Evolutionary conservation across 53 echinoderm and acorn worm species (phyloP), one percentile per base, ranked within the genome.

Genomic region (Actinopyga echinites): DNA sequence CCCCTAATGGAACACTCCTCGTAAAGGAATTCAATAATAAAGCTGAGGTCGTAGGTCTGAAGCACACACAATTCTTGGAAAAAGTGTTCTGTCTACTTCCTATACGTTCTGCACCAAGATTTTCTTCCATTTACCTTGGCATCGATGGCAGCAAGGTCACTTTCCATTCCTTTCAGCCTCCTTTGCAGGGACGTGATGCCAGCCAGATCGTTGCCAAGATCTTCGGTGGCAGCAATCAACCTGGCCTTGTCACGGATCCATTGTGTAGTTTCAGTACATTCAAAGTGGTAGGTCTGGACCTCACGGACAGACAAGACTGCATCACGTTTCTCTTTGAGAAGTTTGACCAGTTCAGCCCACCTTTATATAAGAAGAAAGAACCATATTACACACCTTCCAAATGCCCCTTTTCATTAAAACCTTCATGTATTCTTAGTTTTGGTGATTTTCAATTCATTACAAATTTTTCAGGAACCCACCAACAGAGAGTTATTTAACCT

Each of bases 211-310:
- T 93, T 94, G 54, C 97, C 97, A 30, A 96, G 97, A 57, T 96
- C 97, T 62, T 96, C 90, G 21, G 97, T 96, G 79, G 92, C 91
- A 55, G 90, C 87, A 24, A 96, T 86, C 61, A 96, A 88, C 44
- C 94, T 89, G 36, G 92, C 92, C 92, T 96, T 96, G 87, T 96
- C 97, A 59, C 86, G 85, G 81, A 96, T 96, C 97, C 97, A 96
- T 68, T 90, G 87, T 53, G 93, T 93, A 36, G 97, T 96, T 85
- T 96, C 97, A 65, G 84, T 94, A 92, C 97, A 96, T 67, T 96
- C 97, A 69, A 96, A 92, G 89, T 94, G 93, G 80, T 93, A 96
- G 74, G 94, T 94, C 83, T 96, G 97, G 34, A 96, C 93, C 75
- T 88, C 90, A 26, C 91, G 88, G 36, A 93, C 93, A 2, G 91